phyloP scores from a whole-genome alignment of 2,888 invertebrate species.

The Drosophila parthenogenetica region DNA sequence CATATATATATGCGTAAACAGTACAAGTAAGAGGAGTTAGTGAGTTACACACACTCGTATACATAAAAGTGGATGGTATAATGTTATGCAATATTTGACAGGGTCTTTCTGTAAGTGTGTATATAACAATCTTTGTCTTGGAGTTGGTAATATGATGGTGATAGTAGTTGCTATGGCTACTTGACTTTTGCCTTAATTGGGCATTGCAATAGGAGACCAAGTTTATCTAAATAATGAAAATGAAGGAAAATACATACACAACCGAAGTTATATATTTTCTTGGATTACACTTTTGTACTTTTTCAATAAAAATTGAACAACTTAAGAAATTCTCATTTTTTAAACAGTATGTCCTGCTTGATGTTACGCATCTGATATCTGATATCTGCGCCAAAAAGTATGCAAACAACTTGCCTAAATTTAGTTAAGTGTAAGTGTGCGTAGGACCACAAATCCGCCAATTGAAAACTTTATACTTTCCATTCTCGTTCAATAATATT shows the following conservation, averaged over 20 bases:
- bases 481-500: conserved; percentile 32
- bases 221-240: conserved; percentile 10
- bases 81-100: conserved; percentile 4
- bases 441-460: conserved; percentile 38
- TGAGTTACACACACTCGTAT: conserved; percentile 12
- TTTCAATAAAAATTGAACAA: conserved; percentile 4
- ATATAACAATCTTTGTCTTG: conserved; percentile 4
- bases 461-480: conserved; percentile 57
- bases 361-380: conserved; percentile 50
- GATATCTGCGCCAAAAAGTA: conserved; percentile 41
- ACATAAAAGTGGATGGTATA: conserved; percentile 9
- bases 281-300: neutral
- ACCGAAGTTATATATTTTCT: neutral
- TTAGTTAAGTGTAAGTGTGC: conserved; percentile 16
- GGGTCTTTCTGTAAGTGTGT: neutral
- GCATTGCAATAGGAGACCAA: neutral
- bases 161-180: conserved; percentile 11
- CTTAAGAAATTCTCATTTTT: neutral
- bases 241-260: neutral
- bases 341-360: conserved; percentile 1
- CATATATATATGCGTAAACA: conserved; percentile 19
- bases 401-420: conserved; percentile 30
- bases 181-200: conserved; percentile 10
- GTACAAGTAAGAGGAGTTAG: neutral
- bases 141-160: conserved; percentile 6